phyloP scores from a whole-genome alignment of 2,797 vertebrate species.

The Pelobates cultripes region DNA sequence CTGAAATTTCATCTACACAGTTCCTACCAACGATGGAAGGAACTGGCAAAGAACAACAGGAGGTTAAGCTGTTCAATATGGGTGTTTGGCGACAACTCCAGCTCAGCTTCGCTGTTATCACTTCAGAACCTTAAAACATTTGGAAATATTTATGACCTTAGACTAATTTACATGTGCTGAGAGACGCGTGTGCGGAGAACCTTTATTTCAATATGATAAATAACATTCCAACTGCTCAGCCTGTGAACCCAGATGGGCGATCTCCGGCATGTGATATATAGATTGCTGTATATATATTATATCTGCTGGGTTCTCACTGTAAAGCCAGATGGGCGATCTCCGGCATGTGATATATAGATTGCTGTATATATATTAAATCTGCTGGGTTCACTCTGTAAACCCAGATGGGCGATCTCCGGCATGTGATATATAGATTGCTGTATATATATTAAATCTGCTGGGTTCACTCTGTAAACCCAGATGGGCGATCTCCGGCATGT shows the following conservation, averaged over 20 bases:
- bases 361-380: too few species aligned
- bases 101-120: conserved; percentile 61
- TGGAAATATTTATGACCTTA: conserved; percentile 62
- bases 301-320: neutral
- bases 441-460: too few species aligned
- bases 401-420: too few species aligned
- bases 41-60: conserved; percentile 23
- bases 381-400: too few species aligned
- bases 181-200: conserved; percentile 58
- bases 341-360: too few species aligned
- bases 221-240: conserved; percentile 56
- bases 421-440: too few species aligned
- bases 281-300: neutral
- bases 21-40: conserved; percentile 24
- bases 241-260: conserved; percentile 41
- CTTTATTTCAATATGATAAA: conserved; percentile 59
- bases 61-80: conserved; percentile 58
- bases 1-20: conserved; percentile 41
- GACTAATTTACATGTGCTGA: conserved; percentile 67
- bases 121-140: conserved; percentile 60
- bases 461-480: too few species aligned
- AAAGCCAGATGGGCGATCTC: too few species aligned
- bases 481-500: too few species aligned
- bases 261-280: conserved; percentile 1
- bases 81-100: conserved; percentile 59